Conservation (phyloP, 2,113 vertebrate genomes). For the Beaufortia kweichowensis region DNA sequence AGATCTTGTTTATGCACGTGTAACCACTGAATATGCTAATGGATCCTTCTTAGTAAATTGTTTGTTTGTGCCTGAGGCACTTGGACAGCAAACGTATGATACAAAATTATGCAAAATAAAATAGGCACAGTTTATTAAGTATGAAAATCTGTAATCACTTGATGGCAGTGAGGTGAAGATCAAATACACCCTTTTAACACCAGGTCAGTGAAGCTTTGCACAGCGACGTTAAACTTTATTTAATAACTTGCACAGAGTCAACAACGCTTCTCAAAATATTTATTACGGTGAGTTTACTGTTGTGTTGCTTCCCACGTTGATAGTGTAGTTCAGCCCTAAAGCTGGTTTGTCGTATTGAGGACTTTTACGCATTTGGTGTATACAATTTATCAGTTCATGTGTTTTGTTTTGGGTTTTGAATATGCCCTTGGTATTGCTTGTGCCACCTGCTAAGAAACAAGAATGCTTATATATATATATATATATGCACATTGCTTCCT, state of each 20-base stretch:
- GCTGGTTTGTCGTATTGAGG: too few relatives aligned
- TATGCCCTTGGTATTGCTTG: too few relatives aligned
- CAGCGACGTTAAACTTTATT: neutral
- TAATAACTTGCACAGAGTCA: neutral
- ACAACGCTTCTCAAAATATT: too few relatives aligned
- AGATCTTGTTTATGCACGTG: conserved; percentile 2
- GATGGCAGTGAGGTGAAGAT: neutral
- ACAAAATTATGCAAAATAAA: neutral
- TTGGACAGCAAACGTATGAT: neutral
- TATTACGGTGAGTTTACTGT: too few relatives aligned
- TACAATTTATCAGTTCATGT: too few relatives aligned
- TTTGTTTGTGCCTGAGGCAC: conserved; percentile 15
- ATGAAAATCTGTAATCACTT: conserved; percentile 22
- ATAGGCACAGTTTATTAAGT: conserved; percentile 26
- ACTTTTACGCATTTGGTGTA: too few relatives aligned
- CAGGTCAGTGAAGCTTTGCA: neutral
- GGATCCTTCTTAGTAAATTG: conserved; percentile 1
- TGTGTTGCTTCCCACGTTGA: too few relatives aligned
- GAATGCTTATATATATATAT: neutral
- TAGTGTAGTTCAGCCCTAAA: too few relatives aligned
- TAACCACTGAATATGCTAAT: conserved; percentile 6
- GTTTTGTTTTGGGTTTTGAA: too few relatives aligned
- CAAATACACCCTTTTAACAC: conserved; percentile 8
- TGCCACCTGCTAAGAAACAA: neutral
- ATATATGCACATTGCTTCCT: neutral